Evolutionary conservation across 2,113 vertebrate species (phyloP).

Genomic region (Speoplatyrhinus poulsoni): DNA sequence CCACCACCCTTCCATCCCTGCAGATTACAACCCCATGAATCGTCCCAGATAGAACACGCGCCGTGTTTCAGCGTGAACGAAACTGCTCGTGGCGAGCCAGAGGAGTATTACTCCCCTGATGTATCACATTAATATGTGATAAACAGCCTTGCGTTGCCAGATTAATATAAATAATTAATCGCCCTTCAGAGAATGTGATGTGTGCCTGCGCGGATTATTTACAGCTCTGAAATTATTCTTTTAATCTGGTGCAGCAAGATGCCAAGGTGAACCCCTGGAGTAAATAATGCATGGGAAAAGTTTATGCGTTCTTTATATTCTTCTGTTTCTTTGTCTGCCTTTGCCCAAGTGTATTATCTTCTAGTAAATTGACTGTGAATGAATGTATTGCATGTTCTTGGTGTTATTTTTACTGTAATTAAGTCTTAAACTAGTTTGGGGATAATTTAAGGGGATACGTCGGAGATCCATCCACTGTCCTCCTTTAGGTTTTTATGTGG

Average conservation of each 20-base stretch:
- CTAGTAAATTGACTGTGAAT: constrained; percentile 22
- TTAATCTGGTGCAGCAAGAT: constrained; percentile 67
- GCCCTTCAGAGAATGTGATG: constrained; percentile 73
- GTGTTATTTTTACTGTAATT: background rate
- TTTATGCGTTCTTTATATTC: constrained; percentile 49
- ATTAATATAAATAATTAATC: constrained; percentile 83
- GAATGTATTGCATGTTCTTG: constrained; percentile 14
- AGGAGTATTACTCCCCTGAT: constrained; percentile 77
- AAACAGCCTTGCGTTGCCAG: constrained; percentile 79
- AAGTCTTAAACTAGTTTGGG: constrained; percentile 30
- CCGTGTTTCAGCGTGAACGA: constrained; percentile 58
- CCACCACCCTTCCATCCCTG: too few relatives aligned
- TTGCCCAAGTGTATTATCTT: constrained; percentile 31
- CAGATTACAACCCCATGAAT: constrained; percentile 71
- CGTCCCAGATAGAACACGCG: constrained; percentile 58
- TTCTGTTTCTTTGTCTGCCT: constrained; percentile 22
- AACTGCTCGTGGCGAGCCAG: constrained; percentile 67
- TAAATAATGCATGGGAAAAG: constrained; percentile 68
- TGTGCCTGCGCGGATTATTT: constrained; percentile 77
- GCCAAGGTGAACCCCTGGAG: constrained; percentile 72
- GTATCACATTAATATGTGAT: constrained; percentile 82
- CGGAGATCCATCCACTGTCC: constrained; percentile 17
- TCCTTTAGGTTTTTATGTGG: constrained; percentile 4
- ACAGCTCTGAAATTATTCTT: constrained; percentile 75
- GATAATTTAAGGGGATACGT: constrained; percentile 36